Evolutionary conservation across 2,113 vertebrate genomes (phyloP), one percentile per base, ranked within the genome.

Genomic region (Mesitornis unicolor): DNA sequence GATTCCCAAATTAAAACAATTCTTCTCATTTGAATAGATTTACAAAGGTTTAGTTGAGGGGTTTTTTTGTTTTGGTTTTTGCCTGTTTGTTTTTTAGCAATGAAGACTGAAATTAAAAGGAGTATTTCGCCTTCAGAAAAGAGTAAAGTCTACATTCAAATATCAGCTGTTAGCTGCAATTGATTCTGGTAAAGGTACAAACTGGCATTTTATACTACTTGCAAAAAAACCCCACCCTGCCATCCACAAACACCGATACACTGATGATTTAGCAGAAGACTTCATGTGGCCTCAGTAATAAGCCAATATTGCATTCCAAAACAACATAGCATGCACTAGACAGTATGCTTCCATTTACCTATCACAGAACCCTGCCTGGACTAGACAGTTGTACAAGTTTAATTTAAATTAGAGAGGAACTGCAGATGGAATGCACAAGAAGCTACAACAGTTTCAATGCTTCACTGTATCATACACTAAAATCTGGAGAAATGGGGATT

Each of bases 301-400:
- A 69, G 16, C 24, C 9, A 67, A 6, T 64, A 47, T 3, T 36
- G 40, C 24, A 69, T 57, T 73, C 18, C 31, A 73, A 33, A 73
- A 29, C 10, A 59, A 51, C 1, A 0, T 33, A 60, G 65, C 18
- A 42, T 14, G 40, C 0, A 4, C 13, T 33, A n/a, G 26, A 42
- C 22, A 21, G 14, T 29, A n/a, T 19, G 16, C 16, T 79, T 79
- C 67, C 10, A 9, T 59, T 48, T 59, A 29, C 31, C 45, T 35
- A 36, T 2, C 6, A 9, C 47, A 48, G n/a, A 21, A 5, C 31
- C 19, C 14, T 2, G 7, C 31, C 31, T 64, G 11, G 61, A 73
- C 11, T 13, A 57, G 24, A 4, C 19, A 73, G 36, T 0, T 36
- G n/a, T 43, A 40, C 21, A 56, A 35, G 12, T 36, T 57, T 59